Evolutionary conservation across 2,113 vertebrate genomes (phyloP).

Genomic region (Passer domesticus): DNA sequence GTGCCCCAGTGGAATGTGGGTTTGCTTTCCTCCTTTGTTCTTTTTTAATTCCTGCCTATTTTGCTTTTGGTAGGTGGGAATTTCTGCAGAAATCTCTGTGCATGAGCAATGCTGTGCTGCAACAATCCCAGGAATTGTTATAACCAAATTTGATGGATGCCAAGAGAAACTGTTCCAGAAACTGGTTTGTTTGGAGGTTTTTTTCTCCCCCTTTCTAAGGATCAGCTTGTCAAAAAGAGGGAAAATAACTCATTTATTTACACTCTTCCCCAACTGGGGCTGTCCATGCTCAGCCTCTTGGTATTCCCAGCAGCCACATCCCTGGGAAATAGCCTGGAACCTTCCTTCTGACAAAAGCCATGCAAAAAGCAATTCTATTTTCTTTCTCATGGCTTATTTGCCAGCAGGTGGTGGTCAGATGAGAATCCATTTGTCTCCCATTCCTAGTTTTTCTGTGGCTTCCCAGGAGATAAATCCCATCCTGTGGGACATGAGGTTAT

Average conservation of each 20-base stretch:
- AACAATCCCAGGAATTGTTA: not conserved
- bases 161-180: not conserved
- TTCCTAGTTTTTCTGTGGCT: not conserved
- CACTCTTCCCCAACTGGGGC: not conserved
- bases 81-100: not conserved
- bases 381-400: not conserved
- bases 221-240: not conserved
- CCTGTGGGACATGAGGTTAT: accelerated
- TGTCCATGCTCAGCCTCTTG: accelerated
- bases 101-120: not conserved
- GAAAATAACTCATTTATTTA: not conserved
- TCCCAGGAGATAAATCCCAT: not conserved
- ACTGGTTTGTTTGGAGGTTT: not conserved
- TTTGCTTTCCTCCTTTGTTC: not conserved
- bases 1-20: not conserved
- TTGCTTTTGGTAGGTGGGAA: not conserved
- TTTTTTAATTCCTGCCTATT: not conserved
- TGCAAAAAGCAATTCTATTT: not conserved
- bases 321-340: not conserved
- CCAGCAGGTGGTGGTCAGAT: not conserved
- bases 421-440: not conserved
- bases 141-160: not conserved
- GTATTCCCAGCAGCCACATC: not conserved
- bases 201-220: not conserved
- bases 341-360: not conserved